Evolutionary conservation across 2,113 vertebrate genomes (phyloP), one percentile per base, ranked within the genome.

Genomic region (Lipophrys pholis): DNA sequence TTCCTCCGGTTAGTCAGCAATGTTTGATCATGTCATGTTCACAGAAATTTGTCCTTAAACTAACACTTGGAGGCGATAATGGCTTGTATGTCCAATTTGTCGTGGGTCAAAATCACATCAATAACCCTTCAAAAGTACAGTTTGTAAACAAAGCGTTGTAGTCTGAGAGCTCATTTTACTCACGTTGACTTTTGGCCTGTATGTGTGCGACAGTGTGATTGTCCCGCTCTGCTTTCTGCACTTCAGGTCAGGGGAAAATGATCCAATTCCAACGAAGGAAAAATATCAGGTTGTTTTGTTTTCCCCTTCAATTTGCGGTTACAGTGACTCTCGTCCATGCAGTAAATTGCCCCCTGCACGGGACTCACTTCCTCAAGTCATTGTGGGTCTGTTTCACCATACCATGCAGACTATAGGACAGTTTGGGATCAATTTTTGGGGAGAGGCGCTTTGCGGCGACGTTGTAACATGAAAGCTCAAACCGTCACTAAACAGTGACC

Each of bases 21-120:
- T 21, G n/a, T 38, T 36, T 45, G 7, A 56, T 38, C 8, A 46
- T 68, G 69, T 65, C 21, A 45, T 17, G 39, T 11, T 56, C 60
- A 30, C 7, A 14, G 36, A 6, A 38, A 1, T 56, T 6, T 39
- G 35, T 35, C 58, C 2, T 3, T 15, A 15, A 53, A 12, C 43
- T 6, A 67, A 46, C 11, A 30, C 7, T 4, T 62, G 5, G 5
- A 71, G 8, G 6, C 55, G 60, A 21, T 10, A 4, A n/a, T 41
- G 38, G 14, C 5, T 38, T 30, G 36, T 46, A 56, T 36, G 41
- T 69, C 2, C 9, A 45, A 56, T 64, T 8, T 14, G 38, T 62
- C 48, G 40, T 15, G 0, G 40, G 39, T 15, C 42, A 2, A 30
- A 30, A 4, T 30, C 21, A 30, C 21, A 30, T 30, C 21, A 30